phyloP scores from a whole-genome alignment of 2,113 vertebrate genomes.

The Fregata magnificens region DNA sequence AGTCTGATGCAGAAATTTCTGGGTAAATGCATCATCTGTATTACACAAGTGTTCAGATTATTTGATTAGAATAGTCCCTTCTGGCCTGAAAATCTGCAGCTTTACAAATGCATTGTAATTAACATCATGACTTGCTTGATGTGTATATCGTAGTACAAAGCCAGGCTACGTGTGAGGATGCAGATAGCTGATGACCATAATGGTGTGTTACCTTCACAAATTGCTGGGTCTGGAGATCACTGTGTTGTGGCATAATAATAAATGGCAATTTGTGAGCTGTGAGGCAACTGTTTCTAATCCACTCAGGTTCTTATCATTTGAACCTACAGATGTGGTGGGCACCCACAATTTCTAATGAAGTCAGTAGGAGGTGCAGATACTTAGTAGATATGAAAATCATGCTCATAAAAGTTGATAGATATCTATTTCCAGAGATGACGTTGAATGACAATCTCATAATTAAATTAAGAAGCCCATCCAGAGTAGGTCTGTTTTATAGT shows the following conservation, averaged over 20 bases:
- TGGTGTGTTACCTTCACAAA: background rate
- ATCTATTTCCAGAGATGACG: background rate
- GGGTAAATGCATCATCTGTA: background rate
- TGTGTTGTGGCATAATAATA: background rate
- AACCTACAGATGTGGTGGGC: background rate
- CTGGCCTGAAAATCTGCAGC: background rate
- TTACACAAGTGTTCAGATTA: background rate
- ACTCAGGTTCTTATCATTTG: background rate
- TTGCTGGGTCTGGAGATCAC: background rate
- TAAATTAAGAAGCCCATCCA: background rate
- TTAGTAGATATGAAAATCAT: background rate
- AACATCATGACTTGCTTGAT: background rate
- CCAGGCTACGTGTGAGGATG: background rate
- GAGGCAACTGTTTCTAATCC: background rate
- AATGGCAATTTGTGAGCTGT: background rate
- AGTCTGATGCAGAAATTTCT: background rate
- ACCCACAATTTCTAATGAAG: background rate
- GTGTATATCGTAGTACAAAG: background rate
- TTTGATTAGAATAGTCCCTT: background rate
- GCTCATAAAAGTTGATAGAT: background rate
- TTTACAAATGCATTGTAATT: background rate
- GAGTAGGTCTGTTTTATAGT: background rate
- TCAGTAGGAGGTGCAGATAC: background rate
- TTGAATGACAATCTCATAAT: background rate
- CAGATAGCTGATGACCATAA: background rate